Conservation (phyloP, 2,113 vertebrate species). For the Reinhardtius hippoglossoides region DNA sequence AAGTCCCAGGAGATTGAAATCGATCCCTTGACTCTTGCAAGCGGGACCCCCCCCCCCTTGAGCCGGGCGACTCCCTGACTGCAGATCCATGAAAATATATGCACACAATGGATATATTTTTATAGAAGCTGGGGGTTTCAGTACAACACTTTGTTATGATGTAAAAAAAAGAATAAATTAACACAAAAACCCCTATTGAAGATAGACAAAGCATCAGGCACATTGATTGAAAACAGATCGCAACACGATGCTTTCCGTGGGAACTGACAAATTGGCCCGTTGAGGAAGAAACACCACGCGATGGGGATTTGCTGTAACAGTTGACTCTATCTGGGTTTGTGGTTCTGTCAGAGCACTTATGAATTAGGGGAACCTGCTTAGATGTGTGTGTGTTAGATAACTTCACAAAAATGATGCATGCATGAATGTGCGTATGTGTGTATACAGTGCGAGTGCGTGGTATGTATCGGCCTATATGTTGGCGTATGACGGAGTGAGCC, state of each 20-base stretch:
- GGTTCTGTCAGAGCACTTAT: slow-evolving; percentile 85
- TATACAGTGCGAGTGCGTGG: slow-evolving; percentile 58
- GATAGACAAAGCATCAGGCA: slow-evolving; percentile 61
- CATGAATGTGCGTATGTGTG: slow-evolving; percentile 63
- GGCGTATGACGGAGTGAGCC: slow-evolving; percentile 67
- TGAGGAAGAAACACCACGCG: slow-evolving; percentile 50
- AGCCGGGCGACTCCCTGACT: slow-evolving; percentile 57
- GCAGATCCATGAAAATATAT: slow-evolving; percentile 78
- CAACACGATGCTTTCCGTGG: slow-evolving; percentile 67
- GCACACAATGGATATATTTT: slow-evolving; percentile 81
- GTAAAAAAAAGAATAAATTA: slow-evolving; percentile 59
- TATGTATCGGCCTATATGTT: slow-evolving; percentile 48
- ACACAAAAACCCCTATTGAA: slow-evolving; percentile 44
- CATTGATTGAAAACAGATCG: slow-evolving; percentile 64
- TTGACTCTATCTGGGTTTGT: slow-evolving; percentile 72
- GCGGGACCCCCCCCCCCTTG: slow-evolving; percentile 42
- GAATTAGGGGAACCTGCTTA: slow-evolving; percentile 79
- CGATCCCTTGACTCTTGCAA: slow-evolving; percentile 61
- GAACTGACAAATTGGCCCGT: slow-evolving; percentile 67
- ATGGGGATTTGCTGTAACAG: slow-evolving; percentile 71
- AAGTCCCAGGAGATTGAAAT: slow-evolving; percentile 65
- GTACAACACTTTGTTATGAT: slow-evolving; percentile 70
- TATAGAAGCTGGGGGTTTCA: slow-evolving; percentile 76
- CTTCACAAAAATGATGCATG: slow-evolving; percentile 73
- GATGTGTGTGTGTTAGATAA: slow-evolving; percentile 73